Evolutionary conservation across 2,797 vertebrate species (phyloP).

Genomic region (Parauchenoglanis ngamensis): DNA sequence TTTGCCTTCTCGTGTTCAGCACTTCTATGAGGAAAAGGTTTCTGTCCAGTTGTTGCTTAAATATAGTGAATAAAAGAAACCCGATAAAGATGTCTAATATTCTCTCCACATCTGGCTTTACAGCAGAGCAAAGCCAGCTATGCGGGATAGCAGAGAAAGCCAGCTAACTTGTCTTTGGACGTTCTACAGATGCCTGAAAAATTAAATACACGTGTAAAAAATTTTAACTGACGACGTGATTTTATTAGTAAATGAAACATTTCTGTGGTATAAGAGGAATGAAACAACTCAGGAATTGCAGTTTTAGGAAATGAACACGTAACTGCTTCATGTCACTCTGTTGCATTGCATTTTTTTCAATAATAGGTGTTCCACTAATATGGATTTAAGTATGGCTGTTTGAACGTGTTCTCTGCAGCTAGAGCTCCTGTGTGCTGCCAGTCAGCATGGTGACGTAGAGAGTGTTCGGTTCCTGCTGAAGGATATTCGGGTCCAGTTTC

Average conservation of each 20-base stretch:
- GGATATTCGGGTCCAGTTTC: conserved; percentile 73
- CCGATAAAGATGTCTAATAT: too few relatives aligned
- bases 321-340: background rate
- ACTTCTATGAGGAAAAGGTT: too few relatives aligned
- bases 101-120: too few relatives aligned
- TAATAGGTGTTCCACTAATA: background rate
- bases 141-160: too few relatives aligned
- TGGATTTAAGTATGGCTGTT: conserved; percentile 5
- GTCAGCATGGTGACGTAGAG: conserved; percentile 81
- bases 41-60: too few relatives aligned
- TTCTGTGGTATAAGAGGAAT: background rate
- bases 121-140: too few relatives aligned
- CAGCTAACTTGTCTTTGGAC: background rate
- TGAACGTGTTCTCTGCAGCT: conserved; percentile 67
- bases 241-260: background rate
- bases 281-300: too few relatives aligned
- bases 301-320: background rate
- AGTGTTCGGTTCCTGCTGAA: conserved; percentile 84
- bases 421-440: conserved; percentile 80
- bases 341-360: background rate
- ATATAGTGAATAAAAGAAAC: too few relatives aligned
- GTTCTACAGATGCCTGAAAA: background rate
- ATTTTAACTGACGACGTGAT: background rate
- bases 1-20: too few relatives aligned
- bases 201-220: background rate